Base-by-base conservation (phyloP, 2,888 invertebrate genomes). In the Drosophila maculinotata region DNA sequence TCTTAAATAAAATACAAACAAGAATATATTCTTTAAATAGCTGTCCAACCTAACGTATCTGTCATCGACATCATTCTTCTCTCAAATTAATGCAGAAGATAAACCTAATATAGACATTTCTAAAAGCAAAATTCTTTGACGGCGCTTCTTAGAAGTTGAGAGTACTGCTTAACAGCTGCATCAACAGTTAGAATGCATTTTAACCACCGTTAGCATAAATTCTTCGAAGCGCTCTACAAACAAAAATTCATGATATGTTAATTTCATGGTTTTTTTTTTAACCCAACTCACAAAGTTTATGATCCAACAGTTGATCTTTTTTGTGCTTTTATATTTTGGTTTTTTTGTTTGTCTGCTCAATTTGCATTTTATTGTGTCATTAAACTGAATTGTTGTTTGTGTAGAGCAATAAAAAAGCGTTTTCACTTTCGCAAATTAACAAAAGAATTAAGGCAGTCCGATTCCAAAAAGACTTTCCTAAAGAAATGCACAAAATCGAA, bases 351-450 rank as follows among this genome's bases (percentile, higher is more conserved):
- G 17, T 25, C 38, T 42, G 14, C 15, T 35, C 17, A 28, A 59
- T 69, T 79, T 86, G 53, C 66, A 60, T 86, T 76, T 76, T 20
- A 66, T 79, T 79, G 51, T 59, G 35, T 42, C 58, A 53, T 57
- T 53, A 63, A 41, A 39, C 41, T 30, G 38, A 51, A 52, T 42
- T 49, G 25, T 38, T 56, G 12, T 60, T 38, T 25, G 31, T 39
- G 25, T 9, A 3, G 20, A 30, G 72, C 30, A 33, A 65, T 64
- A 67, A 51, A 71, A 80, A 70, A 70, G 44, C n/a, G 69, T 86
- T 87, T 83, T 83, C 88, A 83, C 83, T 88, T 83, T 87, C 75
- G 87, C 88, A 57, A 74, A 69, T 51, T 38, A 71, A 79, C 82
- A 76, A 74, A 60, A 66, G 74, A 74, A 71, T 74, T 49, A 49